Percentiles rank a stretch among this genome's conserved stretches.
These are phyloP conservation scores for Engraulis encrasicolus DNA, from an alignment of 2,113 vertebrate genomes.

Conservation along the genomic window DNA sequence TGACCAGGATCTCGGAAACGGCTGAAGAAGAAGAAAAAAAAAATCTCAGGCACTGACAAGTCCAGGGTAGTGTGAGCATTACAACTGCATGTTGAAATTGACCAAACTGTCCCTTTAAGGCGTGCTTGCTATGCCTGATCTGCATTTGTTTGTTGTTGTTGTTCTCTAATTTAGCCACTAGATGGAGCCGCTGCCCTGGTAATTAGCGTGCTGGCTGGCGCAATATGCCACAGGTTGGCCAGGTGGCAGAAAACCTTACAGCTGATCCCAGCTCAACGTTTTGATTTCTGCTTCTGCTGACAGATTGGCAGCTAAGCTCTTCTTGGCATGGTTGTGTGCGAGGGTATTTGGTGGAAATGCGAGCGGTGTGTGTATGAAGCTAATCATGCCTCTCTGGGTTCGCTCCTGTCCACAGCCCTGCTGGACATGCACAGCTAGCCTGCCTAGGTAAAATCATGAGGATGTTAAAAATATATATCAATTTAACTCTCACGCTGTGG, in stretches of 20 bases:
- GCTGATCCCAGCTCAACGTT: slow-evolving; percentile 4
- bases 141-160: too few species aligned
- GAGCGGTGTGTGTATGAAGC: background rate
- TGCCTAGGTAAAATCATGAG: background rate
- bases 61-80: too few species aligned
- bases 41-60: too few species aligned
- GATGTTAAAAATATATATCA: background rate
- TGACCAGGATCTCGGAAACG: too few species aligned
- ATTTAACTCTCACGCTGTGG: background rate
- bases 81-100: too few species aligned
- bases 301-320: slow-evolving; percentile 9
- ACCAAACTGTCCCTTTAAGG: too few species aligned
- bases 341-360: background rate
- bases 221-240: background rate
- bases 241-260: background rate
- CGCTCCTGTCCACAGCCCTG: background rate
- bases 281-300: background rate
- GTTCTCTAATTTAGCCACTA: too few species aligned
- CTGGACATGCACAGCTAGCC: background rate
- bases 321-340: background rate
- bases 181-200: background rate
- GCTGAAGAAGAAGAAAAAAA: too few species aligned
- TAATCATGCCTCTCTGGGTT: background rate
- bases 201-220: background rate
- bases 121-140: too few species aligned